phyloP scores from a whole-genome alignment of 2,797 vertebrate genomes.

The Dendrocincla fuliginosa region DNA sequence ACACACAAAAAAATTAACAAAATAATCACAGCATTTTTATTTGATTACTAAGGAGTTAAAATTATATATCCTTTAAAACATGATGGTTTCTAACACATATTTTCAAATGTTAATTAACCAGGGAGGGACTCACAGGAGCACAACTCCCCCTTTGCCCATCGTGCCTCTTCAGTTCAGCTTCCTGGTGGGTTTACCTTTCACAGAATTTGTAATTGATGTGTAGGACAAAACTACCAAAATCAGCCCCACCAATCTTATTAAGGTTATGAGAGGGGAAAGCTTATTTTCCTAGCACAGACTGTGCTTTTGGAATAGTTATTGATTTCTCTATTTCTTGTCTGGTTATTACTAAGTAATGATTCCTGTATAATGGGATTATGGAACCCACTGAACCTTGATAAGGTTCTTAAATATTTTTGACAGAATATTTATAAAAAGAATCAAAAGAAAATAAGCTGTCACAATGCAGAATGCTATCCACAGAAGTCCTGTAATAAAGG shows the following conservation, averaged over 20 bases:
- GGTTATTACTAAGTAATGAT: slow-evolving; percentile 47
- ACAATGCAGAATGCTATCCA: background rate
- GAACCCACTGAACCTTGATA: slow-evolving; percentile 1
- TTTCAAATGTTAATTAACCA: background rate
- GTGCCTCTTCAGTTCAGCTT: background rate
- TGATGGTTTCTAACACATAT: background rate
- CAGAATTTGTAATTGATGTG: background rate
- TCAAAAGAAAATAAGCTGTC: slow-evolving; percentile 14
- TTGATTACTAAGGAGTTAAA: background rate
- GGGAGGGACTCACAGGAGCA: background rate
- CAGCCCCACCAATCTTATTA: background rate
- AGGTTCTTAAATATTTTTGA: slow-evolving; percentile 9
- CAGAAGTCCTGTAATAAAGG: background rate
- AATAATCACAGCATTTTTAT: background rate
- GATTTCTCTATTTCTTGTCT: slow-evolving; percentile 44
- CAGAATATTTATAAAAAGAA: slow-evolving; percentile 14
- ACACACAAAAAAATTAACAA: background rate
- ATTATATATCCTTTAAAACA: background rate
- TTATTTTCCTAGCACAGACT: background rate
- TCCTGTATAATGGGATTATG: background rate
- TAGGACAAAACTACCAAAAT: background rate
- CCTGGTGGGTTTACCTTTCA: background rate
- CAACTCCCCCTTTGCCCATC: background rate
- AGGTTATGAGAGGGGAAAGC: background rate
- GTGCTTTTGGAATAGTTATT: slow-evolving; percentile 16